Conservation (phyloP, 2,113 vertebrate genomes). For the Natator depressus region DNA sequence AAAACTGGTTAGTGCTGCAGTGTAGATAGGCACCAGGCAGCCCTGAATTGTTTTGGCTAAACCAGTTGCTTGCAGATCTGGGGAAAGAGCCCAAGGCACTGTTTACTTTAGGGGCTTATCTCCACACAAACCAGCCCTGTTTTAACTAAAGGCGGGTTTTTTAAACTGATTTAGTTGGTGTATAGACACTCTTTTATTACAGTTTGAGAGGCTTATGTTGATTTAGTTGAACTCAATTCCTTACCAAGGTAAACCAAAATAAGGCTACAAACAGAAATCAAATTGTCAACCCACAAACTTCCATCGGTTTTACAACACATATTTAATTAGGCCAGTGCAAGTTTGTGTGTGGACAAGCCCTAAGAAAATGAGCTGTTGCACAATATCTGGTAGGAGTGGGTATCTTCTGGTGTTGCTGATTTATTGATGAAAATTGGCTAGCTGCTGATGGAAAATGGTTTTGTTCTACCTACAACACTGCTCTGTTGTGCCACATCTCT, state of each 20-base stretch:
- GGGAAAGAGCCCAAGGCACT: not conserved
- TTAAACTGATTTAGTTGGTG: conserved; percentile 10
- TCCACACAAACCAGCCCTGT: not conserved
- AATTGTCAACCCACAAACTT: not conserved
- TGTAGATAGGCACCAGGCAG: not conserved
- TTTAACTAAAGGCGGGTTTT: conserved; percentile 2
- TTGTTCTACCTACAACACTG: not conserved
- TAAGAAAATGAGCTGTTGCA: not conserved
- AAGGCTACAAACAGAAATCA: not conserved
- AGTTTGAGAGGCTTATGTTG: conserved; percentile 33
- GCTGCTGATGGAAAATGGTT: not conserved
- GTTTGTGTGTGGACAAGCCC: not conserved
- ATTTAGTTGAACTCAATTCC: conserved; percentile 44
- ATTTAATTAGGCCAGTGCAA: not conserved
- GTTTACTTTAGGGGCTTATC: not conserved
- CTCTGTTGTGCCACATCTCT: not conserved
- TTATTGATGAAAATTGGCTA: not conserved
- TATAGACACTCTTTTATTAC: conserved; percentile 3
- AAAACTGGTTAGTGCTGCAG: not conserved
- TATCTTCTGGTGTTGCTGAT: not conserved
- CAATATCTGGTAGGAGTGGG: not conserved
- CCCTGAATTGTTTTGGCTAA: not conserved
- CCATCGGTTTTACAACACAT: not conserved
- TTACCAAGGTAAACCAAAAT: conserved; percentile 1
- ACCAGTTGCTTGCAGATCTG: not conserved